Percentiles rank a stretch among this genome's conserved stretches.
These are phyloP conservation scores for Cataglyphis albicans DNA, from an alignment of 2,888 invertebrate genomes.

Conservation along the genomic window DNA sequence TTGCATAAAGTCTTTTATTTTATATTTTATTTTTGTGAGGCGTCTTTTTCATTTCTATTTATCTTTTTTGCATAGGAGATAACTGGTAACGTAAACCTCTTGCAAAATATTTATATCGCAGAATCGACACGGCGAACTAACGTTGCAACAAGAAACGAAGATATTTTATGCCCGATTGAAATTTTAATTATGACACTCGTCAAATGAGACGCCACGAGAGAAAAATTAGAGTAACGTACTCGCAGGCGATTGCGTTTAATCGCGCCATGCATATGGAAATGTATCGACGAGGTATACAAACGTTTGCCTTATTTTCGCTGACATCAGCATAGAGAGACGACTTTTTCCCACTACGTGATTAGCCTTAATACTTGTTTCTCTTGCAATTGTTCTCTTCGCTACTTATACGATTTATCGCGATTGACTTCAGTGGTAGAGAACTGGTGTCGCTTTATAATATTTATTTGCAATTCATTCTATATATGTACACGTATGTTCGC, in stretches of 20 bases:
- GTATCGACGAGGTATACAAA: slow-evolving; percentile 49
- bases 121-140: slow-evolving; percentile 4
- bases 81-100: slow-evolving; percentile 19
- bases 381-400: slow-evolving; percentile 45
- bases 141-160: slow-evolving; percentile 1
- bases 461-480: slow-evolving; percentile 53
- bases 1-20: background rate
- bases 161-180: slow-evolving; percentile 11
- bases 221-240: slow-evolving; percentile 32
- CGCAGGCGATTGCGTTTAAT: slow-evolving; percentile 33
- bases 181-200: slow-evolving; percentile 31
- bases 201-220: background rate
- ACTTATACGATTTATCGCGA: slow-evolving; percentile 55
- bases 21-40: slow-evolving; percentile 20
- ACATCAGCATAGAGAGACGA: slow-evolving; percentile 36
- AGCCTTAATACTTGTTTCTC: slow-evolving; percentile 49
- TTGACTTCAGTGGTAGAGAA: slow-evolving; percentile 51
- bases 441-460: slow-evolving; percentile 47
- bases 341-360: slow-evolving; percentile 43
- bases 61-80: background rate
- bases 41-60: slow-evolving; percentile 24
- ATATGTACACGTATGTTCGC: slow-evolving; percentile 52
- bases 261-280: slow-evolving; percentile 30
- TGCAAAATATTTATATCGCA: slow-evolving; percentile 31
- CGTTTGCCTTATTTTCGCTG: slow-evolving; percentile 45